phyloP scores from a whole-genome alignment of 2,888 invertebrate genomes.

The Diarsia mendica region DNA sequence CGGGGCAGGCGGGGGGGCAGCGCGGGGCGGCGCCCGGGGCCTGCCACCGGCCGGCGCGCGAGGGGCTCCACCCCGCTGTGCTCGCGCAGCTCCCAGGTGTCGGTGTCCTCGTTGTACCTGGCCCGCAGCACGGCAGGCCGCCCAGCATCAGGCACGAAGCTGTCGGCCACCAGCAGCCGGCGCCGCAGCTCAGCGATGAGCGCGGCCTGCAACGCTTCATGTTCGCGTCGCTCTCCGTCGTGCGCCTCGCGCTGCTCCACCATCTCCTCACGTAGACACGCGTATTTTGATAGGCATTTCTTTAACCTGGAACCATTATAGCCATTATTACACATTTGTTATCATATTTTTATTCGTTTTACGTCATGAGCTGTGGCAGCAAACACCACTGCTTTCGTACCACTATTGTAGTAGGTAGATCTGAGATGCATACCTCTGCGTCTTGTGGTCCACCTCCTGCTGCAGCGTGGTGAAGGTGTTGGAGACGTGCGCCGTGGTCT shows the following conservation, averaged over 20 bases:
- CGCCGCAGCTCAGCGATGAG: conserved; percentile 97
- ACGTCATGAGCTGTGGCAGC: not conserved
- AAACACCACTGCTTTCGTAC: not conserved
- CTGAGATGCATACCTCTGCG: conserved; percentile 89
- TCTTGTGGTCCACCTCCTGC: conserved; percentile 99
- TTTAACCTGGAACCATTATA: conserved; percentile 92
- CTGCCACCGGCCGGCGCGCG: conserved; percentile 92
- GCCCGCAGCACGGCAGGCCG: conserved; percentile 88
- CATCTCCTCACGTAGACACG: conserved; percentile 89
- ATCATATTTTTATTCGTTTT: not conserved
- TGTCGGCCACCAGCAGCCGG: conserved; percentile 96
- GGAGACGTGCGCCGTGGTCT: conserved; percentile 96
- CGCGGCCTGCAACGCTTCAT: conserved; percentile 95
- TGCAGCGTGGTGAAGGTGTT: conserved; percentile 97
- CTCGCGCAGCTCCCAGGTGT: conserved; percentile 95
- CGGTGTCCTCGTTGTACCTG: conserved; percentile 86
- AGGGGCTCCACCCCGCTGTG: conserved; percentile 86
- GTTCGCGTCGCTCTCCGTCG: conserved; percentile 96
- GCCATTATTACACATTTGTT: not conserved
- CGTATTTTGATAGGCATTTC: conserved; percentile 96
- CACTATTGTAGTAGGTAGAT: no score
- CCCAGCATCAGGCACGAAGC: conserved; percentile 94
- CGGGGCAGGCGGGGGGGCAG: conserved; percentile 30
- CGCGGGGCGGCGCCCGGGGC: conserved; percentile 44
- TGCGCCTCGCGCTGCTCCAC: conserved; percentile 93